Base-by-base conservation (phyloP, 2,797 vertebrate species). In the Emys orbicularis region DNA sequence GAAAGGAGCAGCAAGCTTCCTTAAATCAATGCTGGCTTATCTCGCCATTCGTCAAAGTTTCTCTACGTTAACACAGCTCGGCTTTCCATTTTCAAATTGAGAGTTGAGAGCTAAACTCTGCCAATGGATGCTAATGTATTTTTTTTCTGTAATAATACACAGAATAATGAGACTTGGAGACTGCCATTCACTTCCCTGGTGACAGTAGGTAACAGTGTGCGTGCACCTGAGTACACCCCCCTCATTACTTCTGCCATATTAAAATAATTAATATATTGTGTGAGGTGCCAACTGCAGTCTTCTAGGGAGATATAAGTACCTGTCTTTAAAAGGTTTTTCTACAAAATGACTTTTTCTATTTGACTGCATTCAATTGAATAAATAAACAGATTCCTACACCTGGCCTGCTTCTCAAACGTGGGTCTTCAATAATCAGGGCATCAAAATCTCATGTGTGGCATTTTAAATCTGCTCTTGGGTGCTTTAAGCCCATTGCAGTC, bases 211-310 rank as follows among this genome's bases (percentile, higher is more conserved):
- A 94, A 81, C 84, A 93, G 96, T 12, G 57, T 29, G 2, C 0
- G 10, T 19, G 31, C 12, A 83, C 6, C 0, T 79, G 84, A 84
- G 79, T 65, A 84, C 50, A 68, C 95, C 81, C 94, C 83, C 25
- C 37, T 87, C 1, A 68, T 92, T 95, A 89, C 79, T 79, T 56
- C 94, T 74, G 89, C 87, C 44, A 93, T 90, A 81, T 94, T 96
- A 95, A 97, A 97, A 95, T 97, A 97, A 96, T 95, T 96, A 90
- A 95, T 94, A 95, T 96, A 96, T 93, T 79, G 89, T 59, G 68
- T 84, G 44, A 95, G 92, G 81, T 93, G 91, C 94, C 96, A 92
- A 87, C 57, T 95, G 65, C 59, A 4, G 68, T 93, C 97, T 96
- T 95, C 95, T 95, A 96, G 84, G 85, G 61, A 96, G 68, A 72